These are phyloP conservation scores for Leuciscus idus DNA, from an alignment of 2,113 vertebrate species.

Conservation along the genomic window DNA sequence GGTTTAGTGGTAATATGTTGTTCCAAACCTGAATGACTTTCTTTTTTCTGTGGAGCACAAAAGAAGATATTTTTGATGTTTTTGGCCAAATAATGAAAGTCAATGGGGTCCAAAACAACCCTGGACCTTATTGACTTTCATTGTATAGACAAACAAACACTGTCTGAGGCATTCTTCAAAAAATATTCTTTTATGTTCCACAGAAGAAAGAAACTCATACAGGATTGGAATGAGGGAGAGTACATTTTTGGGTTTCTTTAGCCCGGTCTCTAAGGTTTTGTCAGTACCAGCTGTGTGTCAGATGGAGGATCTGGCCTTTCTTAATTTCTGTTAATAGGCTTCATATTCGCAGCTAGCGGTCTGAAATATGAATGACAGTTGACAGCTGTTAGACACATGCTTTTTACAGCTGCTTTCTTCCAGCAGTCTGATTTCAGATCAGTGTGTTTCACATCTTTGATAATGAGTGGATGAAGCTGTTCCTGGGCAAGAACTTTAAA, in stretches of 20 bases:
- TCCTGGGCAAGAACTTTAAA: not conserved
- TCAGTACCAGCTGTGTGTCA: constrained; percentile 18
- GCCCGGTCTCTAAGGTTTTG: not conserved
- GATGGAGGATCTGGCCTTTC: constrained; percentile 5
- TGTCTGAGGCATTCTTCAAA: not conserved
- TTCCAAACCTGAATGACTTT: not conserved
- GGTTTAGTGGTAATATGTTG: not conserved
- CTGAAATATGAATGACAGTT: constrained; percentile 33
- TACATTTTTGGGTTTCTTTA: not conserved
- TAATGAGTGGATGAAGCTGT: not conserved
- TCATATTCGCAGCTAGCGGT: not conserved
- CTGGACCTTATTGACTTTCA: not conserved
- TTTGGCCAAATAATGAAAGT: not conserved
- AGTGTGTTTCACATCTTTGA: constrained; percentile 3
- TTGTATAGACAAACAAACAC: not conserved
- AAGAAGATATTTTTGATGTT: not conserved
- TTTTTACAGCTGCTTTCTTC: constrained; percentile 33
- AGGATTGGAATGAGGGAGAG: not conserved
- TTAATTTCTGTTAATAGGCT: constrained; percentile 5
- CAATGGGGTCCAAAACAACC: not conserved
- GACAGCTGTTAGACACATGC: constrained; percentile 43
- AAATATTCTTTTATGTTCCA: not conserved
- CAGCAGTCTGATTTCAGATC: constrained; percentile 26
- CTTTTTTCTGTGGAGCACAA: not conserved
- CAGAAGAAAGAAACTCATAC: not conserved